Evolutionary conservation across 2,113 vertebrate genomes (phyloP).

Genomic region (Mugil cephalus): DNA sequence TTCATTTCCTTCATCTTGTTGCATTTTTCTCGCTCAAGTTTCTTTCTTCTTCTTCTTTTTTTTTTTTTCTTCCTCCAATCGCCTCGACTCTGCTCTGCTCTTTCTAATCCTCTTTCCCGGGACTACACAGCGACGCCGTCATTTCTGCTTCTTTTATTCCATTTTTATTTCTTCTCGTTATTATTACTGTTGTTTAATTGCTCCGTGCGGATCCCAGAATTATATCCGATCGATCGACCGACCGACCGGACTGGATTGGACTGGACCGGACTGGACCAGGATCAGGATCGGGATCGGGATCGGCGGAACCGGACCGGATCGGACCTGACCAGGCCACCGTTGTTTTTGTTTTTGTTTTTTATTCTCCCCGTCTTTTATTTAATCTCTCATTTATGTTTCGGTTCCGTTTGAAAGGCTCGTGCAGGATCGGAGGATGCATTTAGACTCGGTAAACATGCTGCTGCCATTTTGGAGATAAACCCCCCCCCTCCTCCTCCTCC

Average conservation of each 20-base stretch:
- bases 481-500: too few relatives aligned
- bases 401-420: constrained; percentile 27
- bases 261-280: background rate
- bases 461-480: constrained; percentile 68
- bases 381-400: background rate
- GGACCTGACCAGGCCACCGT: too few relatives aligned
- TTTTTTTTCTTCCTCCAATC: constrained; percentile 7
- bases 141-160: constrained; percentile 21
- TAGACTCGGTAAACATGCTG: constrained; percentile 62
- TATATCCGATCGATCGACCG: background rate
- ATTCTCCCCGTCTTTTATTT: too few relatives aligned
- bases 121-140: constrained; percentile 51
- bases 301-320: too few relatives aligned
- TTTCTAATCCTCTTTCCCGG: constrained; percentile 36
- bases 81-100: constrained; percentile 36
- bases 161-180: background rate
- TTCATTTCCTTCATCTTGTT: constrained; percentile 61
- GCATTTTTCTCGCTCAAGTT: constrained; percentile 40
- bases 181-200: background rate
- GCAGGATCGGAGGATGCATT: constrained; percentile 60
- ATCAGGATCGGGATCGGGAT: too few relatives aligned
- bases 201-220: background rate
- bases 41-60: constrained; percentile 14
- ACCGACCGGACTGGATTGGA: background rate
- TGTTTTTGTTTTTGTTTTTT: too few relatives aligned